Evolutionary conservation across 2,797 vertebrate species (phyloP), one percentile per base, ranked within the genome.

Genomic region (Falco biarmicus): DNA sequence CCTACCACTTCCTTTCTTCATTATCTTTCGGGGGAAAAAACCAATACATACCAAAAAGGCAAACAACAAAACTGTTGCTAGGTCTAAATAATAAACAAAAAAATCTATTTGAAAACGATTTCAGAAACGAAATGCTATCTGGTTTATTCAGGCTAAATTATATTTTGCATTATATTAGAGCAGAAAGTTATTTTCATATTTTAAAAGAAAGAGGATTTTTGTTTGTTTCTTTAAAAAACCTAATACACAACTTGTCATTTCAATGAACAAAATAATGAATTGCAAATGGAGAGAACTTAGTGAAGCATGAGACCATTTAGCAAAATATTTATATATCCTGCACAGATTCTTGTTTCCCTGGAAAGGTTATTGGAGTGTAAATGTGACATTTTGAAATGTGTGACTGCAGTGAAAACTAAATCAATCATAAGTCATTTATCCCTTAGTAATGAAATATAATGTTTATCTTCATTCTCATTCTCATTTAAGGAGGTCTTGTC

Each of bases 281-380:
- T 95, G 91, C 74, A 97, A 97, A 93, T 80, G 50, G 51, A 77
- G 65, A 83, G 75, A 95, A 84, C 12, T 92, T 80, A 84, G 31
- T 65, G 64, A 96, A 93, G 82, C 91, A 92, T 96, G 48, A 96
- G 82, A 84, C 48, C 50, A 69, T 96, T 97, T 94, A 96, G 37
- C 68, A 97, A 97, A 97, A 96, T 96, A 96, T 96, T 97, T 97
- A 94, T 87, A 96, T 37, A 95, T 76, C 59, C 57, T 32, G 5
- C n/a, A 90, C 17, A 89, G 77, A 96, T 89, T 90, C 88, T 95
- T 95, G 56, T 93, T 94, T 94, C 77, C 39, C 66, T 93, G 24
- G 57, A 97, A 98, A 98, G 90, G 70, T 97, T 93, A 96, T 89
- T 79, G 95, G 75, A 96, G 76, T 95, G 86, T 91, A 97, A 97